Conservation (phyloP, 2,888 invertebrate species). For the Chymomyza procnemis region DNA sequence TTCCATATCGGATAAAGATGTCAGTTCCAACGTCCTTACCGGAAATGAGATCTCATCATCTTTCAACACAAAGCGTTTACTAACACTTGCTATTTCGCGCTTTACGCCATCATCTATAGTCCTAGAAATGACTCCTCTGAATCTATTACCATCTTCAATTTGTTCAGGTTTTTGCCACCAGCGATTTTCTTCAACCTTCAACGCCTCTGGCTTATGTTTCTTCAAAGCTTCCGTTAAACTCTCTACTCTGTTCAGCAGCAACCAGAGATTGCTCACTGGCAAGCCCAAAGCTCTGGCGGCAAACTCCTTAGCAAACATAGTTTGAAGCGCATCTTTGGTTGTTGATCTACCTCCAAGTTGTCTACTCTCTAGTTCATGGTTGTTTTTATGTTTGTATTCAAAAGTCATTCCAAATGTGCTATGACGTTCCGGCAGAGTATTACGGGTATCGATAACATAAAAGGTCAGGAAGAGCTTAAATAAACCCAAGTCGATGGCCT, state of each 20-base stretch:
- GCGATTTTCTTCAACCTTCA: neutral
- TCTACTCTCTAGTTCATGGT: neutral
- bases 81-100: neutral
- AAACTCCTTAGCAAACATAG: constrained; percentile 21
- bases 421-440: constrained; percentile 8
- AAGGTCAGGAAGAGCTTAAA: constrained; percentile 53
- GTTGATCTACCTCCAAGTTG: neutral
- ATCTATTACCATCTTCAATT: neutral
- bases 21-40: neutral
- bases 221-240: neutral
- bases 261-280: constrained; percentile 6
- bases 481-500: constrained; percentile 38
- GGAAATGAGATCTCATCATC: neutral
- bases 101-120: neutral
- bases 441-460: constrained; percentile 35
- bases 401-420: constrained; percentile 31
- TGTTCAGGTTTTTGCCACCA: neutral
- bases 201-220: neutral
- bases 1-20: too few relatives aligned
- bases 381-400: constrained; percentile 8
- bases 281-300: constrained; percentile 38
- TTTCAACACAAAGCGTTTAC: neutral
- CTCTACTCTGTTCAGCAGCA: neutral
- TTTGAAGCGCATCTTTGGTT: neutral
- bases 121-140: neutral